phyloP scores from a whole-genome alignment of 2,888 invertebrate genomes.

The Sericinus montela region DNA sequence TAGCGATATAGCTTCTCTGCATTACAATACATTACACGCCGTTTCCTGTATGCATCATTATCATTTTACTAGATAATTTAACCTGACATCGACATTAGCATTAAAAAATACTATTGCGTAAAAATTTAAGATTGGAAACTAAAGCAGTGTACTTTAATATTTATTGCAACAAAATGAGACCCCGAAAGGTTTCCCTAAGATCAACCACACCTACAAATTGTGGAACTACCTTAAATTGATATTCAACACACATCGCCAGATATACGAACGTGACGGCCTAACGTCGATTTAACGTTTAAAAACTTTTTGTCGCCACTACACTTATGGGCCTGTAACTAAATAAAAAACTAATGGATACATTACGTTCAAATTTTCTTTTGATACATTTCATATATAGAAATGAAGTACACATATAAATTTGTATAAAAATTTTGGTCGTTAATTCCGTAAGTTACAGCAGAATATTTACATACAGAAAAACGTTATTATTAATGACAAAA shows the following conservation, averaged over 20 bases:
- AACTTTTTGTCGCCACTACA: background rate
- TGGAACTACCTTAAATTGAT: background rate
- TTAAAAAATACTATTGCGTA: constrained; percentile 23
- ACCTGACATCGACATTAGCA: constrained; percentile 25
- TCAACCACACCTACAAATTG: background rate
- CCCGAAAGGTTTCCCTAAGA: constrained; percentile 5
- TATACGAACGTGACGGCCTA: background rate
- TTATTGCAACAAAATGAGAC: background rate
- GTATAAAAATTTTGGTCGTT: too few relatives aligned
- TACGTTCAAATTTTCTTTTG: too few relatives aligned
- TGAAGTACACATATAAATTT: too few relatives aligned
- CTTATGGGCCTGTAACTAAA: background rate
- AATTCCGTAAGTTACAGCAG: too few relatives aligned
- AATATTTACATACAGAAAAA: too few relatives aligned
- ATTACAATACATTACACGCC: constrained; percentile 11
- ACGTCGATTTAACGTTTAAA: background rate
- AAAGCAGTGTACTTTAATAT: too few relatives aligned
- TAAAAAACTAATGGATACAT: background rate
- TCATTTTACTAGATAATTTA: constrained; percentile 25
- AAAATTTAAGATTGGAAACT: too few relatives aligned
- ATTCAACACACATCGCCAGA: background rate
- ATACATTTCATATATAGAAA: too few relatives aligned
- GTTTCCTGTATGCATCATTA: constrained; percentile 14
- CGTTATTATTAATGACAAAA: too few relatives aligned
- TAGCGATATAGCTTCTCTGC: constrained; percentile 28